phyloP scores from a whole-genome alignment of 2,888 invertebrate genomes.

The Cacoxenus indagator region DNA sequence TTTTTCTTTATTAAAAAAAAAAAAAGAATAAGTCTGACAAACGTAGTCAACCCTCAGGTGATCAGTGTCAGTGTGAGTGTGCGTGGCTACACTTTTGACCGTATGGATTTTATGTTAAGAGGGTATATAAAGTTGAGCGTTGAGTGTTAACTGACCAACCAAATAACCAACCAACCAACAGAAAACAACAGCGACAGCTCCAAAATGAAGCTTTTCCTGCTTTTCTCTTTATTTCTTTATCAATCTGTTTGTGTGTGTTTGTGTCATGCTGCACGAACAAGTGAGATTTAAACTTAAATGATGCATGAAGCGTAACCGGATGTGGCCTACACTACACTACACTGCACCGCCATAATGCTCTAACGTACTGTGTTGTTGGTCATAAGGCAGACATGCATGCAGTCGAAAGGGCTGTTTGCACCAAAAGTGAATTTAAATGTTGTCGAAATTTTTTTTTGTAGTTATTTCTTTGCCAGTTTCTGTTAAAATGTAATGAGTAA shows the following conservation, averaged over 20 bases:
- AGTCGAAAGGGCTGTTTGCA: too few species aligned
- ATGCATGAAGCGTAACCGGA: slow-evolving; percentile 63
- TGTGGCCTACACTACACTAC: slow-evolving; percentile 44
- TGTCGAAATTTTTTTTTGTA: too few species aligned
- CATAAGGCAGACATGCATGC: neutral
- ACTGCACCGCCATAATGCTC: neutral
- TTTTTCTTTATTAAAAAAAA: neutral
- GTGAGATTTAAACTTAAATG: slow-evolving; percentile 64
- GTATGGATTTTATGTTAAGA: neutral
- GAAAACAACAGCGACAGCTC: neutral
- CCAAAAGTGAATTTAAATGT: too few species aligned
- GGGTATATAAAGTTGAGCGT: neutral
- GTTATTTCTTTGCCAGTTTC: too few species aligned
- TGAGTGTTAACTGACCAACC: slow-evolving; percentile 1
- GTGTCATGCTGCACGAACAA: slow-evolving; percentile 43
- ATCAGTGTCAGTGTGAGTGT: neutral
- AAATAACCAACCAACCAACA: neutral
- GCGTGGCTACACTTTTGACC: too few species aligned
- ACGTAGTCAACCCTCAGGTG: neutral
- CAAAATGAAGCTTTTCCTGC: neutral
- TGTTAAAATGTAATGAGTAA: too few species aligned
- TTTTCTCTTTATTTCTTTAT: neutral
- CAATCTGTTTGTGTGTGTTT: neutral
- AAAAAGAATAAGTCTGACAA: too few species aligned
- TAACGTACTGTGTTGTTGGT: too few species aligned